A percentile compares a stretch with the other conserved stretches of the same genome.
Conservation (phyloP, 2,113 vertebrate species). For the Eulemur macaco region DNA sequence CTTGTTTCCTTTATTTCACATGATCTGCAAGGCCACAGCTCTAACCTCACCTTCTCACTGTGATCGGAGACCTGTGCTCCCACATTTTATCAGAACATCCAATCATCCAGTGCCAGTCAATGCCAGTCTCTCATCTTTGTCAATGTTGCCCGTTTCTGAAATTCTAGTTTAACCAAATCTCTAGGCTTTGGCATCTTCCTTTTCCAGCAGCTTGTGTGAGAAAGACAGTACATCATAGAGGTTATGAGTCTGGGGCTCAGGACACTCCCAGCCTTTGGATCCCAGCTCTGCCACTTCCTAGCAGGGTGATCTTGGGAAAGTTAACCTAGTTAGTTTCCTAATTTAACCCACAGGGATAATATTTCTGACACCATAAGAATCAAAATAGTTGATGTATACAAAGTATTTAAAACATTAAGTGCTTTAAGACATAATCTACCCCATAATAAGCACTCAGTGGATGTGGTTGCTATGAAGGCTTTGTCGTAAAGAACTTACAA, state of each 20-base stretch:
- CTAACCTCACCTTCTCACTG: not conserved
- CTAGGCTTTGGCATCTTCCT: not conserved
- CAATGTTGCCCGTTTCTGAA: not conserved
- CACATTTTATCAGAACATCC: not conserved
- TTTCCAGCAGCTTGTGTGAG: not conserved
- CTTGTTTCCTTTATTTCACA: not conserved
- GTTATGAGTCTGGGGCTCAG: not conserved
- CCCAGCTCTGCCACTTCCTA: not conserved
- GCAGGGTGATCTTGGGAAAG: not conserved
- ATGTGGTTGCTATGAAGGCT: not conserved
- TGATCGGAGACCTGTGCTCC: not conserved
- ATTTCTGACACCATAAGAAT: not conserved
- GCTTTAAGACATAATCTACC: not conserved
- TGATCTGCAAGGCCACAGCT: not conserved
- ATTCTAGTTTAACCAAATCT: not conserved
- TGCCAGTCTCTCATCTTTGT: not conserved
- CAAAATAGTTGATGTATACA: not conserved
- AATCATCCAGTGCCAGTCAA: rapidly evolving
- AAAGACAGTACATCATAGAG: not conserved
- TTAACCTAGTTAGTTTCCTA: not conserved
- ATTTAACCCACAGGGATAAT: not conserved
- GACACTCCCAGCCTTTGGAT: not conserved
- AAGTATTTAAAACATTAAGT: not conserved
- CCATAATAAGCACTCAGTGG: not conserved
- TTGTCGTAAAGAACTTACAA: not conserved